Base-by-base conservation (phyloP, 2,113 vertebrate genomes). In the Phasianus colchicus region DNA sequence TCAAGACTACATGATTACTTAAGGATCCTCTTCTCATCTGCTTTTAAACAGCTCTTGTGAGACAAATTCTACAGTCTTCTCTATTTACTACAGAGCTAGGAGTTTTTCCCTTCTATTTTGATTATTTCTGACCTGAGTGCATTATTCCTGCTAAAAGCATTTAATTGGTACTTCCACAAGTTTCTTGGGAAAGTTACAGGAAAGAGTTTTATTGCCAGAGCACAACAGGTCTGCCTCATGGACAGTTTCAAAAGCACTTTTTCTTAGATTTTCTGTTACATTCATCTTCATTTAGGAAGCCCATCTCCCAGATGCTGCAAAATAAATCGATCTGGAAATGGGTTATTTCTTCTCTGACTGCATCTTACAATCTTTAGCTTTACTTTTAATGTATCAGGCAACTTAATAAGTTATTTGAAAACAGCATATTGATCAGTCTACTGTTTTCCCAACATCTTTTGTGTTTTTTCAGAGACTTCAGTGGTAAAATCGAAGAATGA, bases 251-350 rank as follows among this genome's bases (percentile, higher is more conserved):
- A 34, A 82, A 89, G 43, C 52, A 89, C 24, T 11, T 9, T 9
- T 55, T 81, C 69, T 45, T 12, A 66, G 42, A 25, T 58, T 82
- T 21, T 85, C 16, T 42, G 18, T 76, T 80, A 27, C n/a, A 54
- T 90, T 95, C 71, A 22, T 76, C 55, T 82, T 93, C 36, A 58
- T 80, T 91, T 73, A 63, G 29, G 64, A 76, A 91, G 13, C 11
- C 30, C 4, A 6, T 79, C 47, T 90, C 38, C 1, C 1, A 79
- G 30, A 19, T 77, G 19, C 3, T 84, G 15, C 64, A 71, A 55
- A 91, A 79, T 69, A n/a, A 71, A 85, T 83, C 43, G 22, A 17
- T 66, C 69, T 94, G 54, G 18, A 89, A 93, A 40, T 6, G 67
- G 48, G 14, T 64, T 54, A 32, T 89, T 87, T 94, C 52, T 89